phyloP scores from a whole-genome alignment of 64 coral and sea anemone genomes.

The Cladopsammia gracilis region DNA sequence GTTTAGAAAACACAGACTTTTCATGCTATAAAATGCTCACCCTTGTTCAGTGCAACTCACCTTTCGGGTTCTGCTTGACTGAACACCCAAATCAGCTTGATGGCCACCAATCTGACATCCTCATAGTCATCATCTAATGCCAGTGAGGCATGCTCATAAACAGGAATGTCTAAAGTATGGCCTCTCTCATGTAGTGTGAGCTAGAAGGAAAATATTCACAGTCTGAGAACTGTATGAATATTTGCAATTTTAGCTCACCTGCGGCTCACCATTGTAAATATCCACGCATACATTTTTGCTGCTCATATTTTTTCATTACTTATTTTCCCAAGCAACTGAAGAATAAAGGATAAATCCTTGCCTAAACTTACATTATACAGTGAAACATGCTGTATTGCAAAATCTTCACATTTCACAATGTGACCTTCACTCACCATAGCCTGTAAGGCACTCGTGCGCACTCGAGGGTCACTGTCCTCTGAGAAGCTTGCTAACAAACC shows the following conservation, averaged over 20 bases:
- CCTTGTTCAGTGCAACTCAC: not conserved
- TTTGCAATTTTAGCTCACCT: too few species aligned
- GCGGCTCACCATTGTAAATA: too few species aligned
- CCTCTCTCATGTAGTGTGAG: slow-evolving; percentile 93
- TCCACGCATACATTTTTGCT: too few species aligned
- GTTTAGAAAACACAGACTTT: too few species aligned
- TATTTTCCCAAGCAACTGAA: too few species aligned
- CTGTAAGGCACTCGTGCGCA: slow-evolving; percentile 90
- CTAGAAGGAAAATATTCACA: slow-evolving; percentile 1
- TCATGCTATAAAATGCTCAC: too few species aligned
- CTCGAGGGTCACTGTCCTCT: slow-evolving; percentile 93
- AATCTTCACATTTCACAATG: not conserved
- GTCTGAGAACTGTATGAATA: too few species aligned
- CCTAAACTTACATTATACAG: too few species aligned
- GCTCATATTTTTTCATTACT: too few species aligned
- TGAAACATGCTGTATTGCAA: too few species aligned
- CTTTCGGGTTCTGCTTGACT: slow-evolving; percentile 93
- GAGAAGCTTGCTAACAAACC: slow-evolving; percentile 77
- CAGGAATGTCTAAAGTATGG: slow-evolving; percentile 72
- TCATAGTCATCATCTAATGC: slow-evolving; percentile 98
- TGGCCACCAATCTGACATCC: slow-evolving; percentile 88
- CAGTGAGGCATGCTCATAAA: slow-evolving; percentile 85
- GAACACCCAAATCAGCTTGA: slow-evolving; percentile 95
- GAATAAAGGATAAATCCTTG: too few species aligned
- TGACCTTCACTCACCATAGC: slow-evolving; percentile 73